Conservation (phyloP, 2,888 invertebrate species). For the Diabrotica balteata region DNA sequence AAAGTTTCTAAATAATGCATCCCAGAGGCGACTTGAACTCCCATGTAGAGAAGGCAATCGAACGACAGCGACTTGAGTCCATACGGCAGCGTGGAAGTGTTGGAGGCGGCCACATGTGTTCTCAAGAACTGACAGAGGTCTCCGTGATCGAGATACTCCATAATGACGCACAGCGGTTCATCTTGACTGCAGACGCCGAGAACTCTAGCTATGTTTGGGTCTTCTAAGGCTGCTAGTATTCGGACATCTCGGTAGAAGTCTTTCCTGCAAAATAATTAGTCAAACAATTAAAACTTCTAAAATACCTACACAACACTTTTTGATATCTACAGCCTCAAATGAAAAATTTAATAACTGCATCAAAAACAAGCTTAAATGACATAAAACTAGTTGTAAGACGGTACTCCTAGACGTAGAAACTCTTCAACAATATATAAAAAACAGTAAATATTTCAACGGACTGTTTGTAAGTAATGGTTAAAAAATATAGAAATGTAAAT, state of each 20-base stretch:
- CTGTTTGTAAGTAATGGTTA: too few relatives aligned
- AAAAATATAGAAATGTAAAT: too few relatives aligned
- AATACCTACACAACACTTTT: too few relatives aligned
- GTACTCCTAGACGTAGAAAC: too few relatives aligned
- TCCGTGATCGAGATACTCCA: slow-evolving; percentile 84
- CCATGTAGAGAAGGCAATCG: slow-evolving; percentile 80
- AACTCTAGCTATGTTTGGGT: slow-evolving; percentile 78
- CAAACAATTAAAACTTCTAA: slow-evolving; percentile 15
- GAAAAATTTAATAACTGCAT: too few relatives aligned
- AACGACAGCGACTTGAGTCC: slow-evolving; percentile 72
- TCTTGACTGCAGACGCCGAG: slow-evolving; percentile 78
- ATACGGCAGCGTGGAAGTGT: slow-evolving; percentile 65
- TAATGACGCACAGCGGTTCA: slow-evolving; percentile 80
- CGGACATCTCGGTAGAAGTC: slow-evolving; percentile 89
- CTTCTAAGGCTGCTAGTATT: slow-evolving; percentile 82
- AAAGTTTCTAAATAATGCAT: slow-evolving; percentile 89
- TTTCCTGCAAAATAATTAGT: slow-evolving; percentile 64
- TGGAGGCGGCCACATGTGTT: slow-evolving; percentile 71
- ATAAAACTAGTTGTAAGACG: too few relatives aligned
- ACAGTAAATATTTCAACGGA: too few relatives aligned
- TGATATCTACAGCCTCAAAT: too few relatives aligned
- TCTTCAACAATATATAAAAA: too few relatives aligned
- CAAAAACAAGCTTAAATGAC: too few relatives aligned
- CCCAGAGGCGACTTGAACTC: slow-evolving; percentile 85
- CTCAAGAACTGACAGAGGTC: slow-evolving; percentile 84